Conservation (phyloP, 2,797 vertebrate genomes). For the Spinibarbus caldwelli region DNA sequence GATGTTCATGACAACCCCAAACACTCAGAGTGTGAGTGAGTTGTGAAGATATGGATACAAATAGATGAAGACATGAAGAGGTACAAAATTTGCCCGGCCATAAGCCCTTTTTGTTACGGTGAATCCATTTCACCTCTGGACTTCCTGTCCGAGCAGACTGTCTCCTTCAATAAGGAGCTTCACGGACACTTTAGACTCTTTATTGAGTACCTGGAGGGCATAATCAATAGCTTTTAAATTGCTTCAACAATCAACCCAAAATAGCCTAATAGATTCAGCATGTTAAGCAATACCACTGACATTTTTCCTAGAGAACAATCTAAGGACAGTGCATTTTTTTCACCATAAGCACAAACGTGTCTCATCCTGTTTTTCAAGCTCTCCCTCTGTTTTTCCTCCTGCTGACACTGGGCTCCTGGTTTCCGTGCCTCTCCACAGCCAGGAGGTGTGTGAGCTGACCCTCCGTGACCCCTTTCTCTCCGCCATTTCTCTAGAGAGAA, state of each 20-base stretch:
- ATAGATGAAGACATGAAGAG: slow-evolving; percentile 20
- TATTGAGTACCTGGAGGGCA: slow-evolving; percentile 43
- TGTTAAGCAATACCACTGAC: slow-evolving; percentile 46
- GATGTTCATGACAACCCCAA: background rate
- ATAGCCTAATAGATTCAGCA: slow-evolving; percentile 53
- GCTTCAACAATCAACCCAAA: slow-evolving; percentile 56
- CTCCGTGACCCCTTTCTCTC: slow-evolving; percentile 66
- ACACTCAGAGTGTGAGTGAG: slow-evolving; percentile 5
- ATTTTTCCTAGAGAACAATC: slow-evolving; percentile 46
- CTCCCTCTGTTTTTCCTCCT: slow-evolving; percentile 62
- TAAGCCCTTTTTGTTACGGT: background rate
- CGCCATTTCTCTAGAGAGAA: slow-evolving; percentile 60
- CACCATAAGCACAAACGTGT: slow-evolving; percentile 61
- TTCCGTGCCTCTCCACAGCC: slow-evolving; percentile 65
- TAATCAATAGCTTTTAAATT: slow-evolving; percentile 63
- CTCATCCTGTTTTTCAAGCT: slow-evolving; percentile 74
- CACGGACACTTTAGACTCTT: slow-evolving; percentile 44
- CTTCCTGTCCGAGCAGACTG: slow-evolving; percentile 37
- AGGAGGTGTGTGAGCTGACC: slow-evolving; percentile 72
- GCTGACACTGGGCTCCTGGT: slow-evolving; percentile 65
- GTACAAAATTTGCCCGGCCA: background rate
- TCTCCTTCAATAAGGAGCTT: slow-evolving; percentile 49
- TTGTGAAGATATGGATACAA: background rate
- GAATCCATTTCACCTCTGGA: slow-evolving; percentile 31
- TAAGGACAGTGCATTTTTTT: slow-evolving; percentile 16